Percentiles rank a stretch among this genome's conserved stretches.
These are phyloP conservation scores for Hyla sarda DNA, from an alignment of 2,113 vertebrate genomes.

Conservation along the genomic window DNA sequence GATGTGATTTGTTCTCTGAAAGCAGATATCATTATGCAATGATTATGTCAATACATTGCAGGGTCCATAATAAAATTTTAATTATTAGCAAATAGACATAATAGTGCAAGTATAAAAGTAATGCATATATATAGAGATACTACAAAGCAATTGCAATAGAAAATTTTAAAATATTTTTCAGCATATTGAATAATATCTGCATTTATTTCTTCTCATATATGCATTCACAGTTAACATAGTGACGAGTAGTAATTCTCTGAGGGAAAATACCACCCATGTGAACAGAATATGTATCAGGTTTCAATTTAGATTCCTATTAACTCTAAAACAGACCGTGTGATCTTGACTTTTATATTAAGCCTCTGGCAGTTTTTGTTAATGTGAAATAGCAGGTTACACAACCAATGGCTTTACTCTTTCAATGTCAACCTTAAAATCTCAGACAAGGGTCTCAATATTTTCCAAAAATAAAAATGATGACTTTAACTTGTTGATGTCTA, in stretches of 20 bases:
- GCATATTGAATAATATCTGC: background rate
- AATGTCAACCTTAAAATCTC: too few relatives aligned
- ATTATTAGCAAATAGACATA: too few relatives aligned
- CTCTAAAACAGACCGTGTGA: background rate
- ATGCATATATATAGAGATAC: too few relatives aligned
- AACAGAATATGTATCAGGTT: background rate
- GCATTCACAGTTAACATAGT: background rate
- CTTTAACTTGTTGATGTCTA: too few relatives aligned
- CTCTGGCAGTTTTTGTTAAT: background rate
- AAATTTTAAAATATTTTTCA: background rate
- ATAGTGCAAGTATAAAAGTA: too few relatives aligned
- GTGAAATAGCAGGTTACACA: background rate
- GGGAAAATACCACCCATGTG: conserved; percentile 2
- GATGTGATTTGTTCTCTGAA: too few relatives aligned
- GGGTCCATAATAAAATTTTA: too few relatives aligned
- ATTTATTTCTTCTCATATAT: too few relatives aligned
- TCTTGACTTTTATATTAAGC: background rate
- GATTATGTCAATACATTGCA: too few relatives aligned
- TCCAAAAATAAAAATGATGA: too few relatives aligned
- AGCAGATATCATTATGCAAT: too few relatives aligned
- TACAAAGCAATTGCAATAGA: background rate
- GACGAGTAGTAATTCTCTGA: background rate
- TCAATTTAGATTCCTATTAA: background rate
- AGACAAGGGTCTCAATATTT: too few relatives aligned
- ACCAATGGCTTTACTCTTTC: background rate